These are phyloP conservation scores for Taeniopygia guttata DNA, from an alignment of 2,797 vertebrate species.

Conservation along the genomic window DNA sequence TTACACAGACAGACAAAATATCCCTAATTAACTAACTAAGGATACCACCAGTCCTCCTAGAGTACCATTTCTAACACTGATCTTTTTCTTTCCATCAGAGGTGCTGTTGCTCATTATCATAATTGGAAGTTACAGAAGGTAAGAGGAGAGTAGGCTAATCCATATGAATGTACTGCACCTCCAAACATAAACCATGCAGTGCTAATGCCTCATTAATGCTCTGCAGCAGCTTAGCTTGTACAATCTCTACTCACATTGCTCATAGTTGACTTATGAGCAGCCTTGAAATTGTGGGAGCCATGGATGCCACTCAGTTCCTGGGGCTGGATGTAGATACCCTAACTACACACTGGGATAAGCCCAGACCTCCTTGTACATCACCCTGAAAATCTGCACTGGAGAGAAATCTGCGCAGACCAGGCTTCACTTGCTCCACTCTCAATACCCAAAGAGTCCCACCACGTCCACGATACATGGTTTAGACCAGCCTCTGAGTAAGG, in stretches of 20 bases:
- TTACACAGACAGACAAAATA: not conserved
- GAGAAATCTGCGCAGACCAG: not conserved
- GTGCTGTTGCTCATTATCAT: not conserved
- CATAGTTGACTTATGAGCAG: not conserved
- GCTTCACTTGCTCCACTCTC: not conserved
- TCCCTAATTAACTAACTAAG: not conserved
- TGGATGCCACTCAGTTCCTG: not conserved
- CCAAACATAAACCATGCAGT: not conserved
- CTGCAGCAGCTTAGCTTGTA: not conserved
- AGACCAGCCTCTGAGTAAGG: not conserved
- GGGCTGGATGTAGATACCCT: not conserved
- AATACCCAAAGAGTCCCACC: not conserved
- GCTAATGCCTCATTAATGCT: not conserved
- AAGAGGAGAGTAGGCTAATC: not conserved
- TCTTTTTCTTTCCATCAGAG: not conserved
- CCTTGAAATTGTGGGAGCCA: not conserved
- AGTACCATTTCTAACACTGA: not conserved
- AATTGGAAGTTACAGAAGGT: not conserved
- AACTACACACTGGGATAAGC: not conserved
- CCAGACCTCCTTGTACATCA: rapidly evolving
- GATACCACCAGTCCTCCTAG: not conserved
- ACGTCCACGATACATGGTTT: rapidly evolving
- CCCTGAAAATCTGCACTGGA: not conserved
- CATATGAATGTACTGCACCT: not conserved
- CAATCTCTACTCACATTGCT: not conserved